Conservation (phyloP, 2,888 invertebrate species). For the Mactromeris polynyma region DNA sequence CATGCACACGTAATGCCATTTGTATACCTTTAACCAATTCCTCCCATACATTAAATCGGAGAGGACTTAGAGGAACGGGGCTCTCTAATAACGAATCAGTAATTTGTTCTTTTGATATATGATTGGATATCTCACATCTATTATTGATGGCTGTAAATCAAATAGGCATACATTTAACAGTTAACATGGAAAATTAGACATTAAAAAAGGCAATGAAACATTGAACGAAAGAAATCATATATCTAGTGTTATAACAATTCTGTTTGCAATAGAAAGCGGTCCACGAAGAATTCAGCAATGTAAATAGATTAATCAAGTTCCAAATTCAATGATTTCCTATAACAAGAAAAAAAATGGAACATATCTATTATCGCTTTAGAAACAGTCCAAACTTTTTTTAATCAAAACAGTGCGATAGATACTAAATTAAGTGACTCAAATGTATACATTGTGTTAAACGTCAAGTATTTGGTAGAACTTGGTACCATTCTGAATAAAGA, state of each 20-base stretch:
- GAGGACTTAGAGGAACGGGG: constrained; percentile 48
- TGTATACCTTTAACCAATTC: constrained; percentile 66
- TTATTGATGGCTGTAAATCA: constrained; percentile 55
- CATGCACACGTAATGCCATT: constrained; percentile 41
- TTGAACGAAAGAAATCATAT: neutral
- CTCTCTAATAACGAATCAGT: constrained; percentile 50
- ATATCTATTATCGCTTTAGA: neutral
- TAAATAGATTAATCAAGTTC: too few relatives aligned
- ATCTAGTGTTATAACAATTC: neutral
- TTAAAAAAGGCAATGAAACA: neutral
- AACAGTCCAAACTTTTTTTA: neutral
- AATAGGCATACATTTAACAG: constrained; percentile 38
- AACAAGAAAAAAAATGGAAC: neutral
- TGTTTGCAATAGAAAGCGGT: neutral
- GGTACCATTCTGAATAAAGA: neutral
- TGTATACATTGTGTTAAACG: neutral
- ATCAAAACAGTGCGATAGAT: neutral
- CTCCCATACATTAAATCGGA: constrained; percentile 62
- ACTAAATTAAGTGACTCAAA: too few relatives aligned
- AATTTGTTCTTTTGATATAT: constrained; percentile 47
- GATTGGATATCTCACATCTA: constrained; percentile 55
- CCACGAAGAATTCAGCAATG: too few relatives aligned
- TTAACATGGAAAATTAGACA: constrained; percentile 11
- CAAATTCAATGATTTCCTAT: neutral
- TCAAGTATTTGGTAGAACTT: constrained; percentile 22